Conservation (phyloP, 2,113 vertebrate genomes). For the Charina bottae region DNA sequence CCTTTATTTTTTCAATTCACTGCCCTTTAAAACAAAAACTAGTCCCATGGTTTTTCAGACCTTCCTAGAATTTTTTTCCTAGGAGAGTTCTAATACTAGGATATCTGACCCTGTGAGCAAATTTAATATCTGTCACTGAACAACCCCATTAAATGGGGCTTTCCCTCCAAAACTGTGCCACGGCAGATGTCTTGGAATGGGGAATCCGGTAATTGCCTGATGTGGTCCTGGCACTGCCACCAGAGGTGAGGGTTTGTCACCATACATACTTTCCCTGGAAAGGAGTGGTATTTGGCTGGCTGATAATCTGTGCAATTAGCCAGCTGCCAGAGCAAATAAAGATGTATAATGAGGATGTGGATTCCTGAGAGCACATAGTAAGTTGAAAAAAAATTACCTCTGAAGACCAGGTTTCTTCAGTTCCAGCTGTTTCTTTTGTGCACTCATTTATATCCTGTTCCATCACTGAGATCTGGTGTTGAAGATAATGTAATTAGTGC, state of each 20-base stretch:
- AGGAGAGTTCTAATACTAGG: background rate
- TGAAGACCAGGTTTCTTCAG: background rate
- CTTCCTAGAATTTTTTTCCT: background rate
- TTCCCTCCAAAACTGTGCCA: background rate
- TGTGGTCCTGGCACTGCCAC: background rate
- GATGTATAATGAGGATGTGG: background rate
- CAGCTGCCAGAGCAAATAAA: background rate
- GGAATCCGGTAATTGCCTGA: no score
- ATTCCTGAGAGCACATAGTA: background rate
- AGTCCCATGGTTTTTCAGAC: background rate
- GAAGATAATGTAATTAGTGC: background rate
- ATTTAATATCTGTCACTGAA: background rate
- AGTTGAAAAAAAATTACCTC: background rate
- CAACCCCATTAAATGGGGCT: background rate
- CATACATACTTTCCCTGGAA: background rate
- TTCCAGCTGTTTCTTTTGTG: background rate
- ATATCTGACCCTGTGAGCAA: background rate
- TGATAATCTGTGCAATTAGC: background rate
- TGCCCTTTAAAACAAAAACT: background rate
- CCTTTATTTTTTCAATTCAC: background rate
- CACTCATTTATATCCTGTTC: background rate
- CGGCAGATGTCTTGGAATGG: background rate
- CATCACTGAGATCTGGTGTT: background rate
- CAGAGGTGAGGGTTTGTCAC: background rate
- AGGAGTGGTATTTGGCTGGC: background rate